Evolutionary conservation across 2,888 invertebrate genomes (phyloP).

Genomic region (Platynereis dumerilii): DNA sequence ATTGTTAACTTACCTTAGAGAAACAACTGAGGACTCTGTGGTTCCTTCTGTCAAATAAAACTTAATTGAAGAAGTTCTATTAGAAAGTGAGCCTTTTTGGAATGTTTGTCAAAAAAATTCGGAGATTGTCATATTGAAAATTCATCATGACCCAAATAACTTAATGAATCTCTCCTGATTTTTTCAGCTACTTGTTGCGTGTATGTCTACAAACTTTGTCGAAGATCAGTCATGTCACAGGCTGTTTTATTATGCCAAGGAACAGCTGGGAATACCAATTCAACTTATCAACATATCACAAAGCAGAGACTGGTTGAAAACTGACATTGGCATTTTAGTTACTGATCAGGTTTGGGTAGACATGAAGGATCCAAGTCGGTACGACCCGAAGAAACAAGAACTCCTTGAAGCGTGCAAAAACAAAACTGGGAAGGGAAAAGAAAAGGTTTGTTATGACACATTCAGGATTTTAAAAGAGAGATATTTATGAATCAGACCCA

Average conservation of each 20-base stretch:
- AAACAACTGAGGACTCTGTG: too few relatives aligned
- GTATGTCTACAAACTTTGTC: constrained; percentile 20
- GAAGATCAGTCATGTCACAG: constrained; percentile 19
- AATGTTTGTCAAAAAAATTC: too few relatives aligned
- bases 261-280: constrained; percentile 24
- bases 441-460: background rate
- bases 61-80: too few relatives aligned
- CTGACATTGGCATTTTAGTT: constrained; percentile 32
- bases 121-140: too few relatives aligned
- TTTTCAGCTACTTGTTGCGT: constrained; percentile 17
- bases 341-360: constrained; percentile 35
- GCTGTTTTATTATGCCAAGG: constrained; percentile 29
- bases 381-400: constrained; percentile 51
- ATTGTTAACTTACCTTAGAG: too few relatives aligned
- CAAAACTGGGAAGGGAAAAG: constrained; percentile 14
- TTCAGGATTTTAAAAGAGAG: too few relatives aligned
- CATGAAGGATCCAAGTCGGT: constrained; percentile 51
- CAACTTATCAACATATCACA: constrained; percentile 29
- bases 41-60: too few relatives aligned
- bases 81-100: too few relatives aligned
- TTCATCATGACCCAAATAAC: too few relatives aligned
- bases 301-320: constrained; percentile 27
- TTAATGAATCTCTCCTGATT: background rate
- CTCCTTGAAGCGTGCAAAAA: constrained; percentile 37
- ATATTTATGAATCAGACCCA: too few relatives aligned